phyloP scores from a whole-genome alignment of 2,797 vertebrate species.

The Darevskia nairensis region DNA sequence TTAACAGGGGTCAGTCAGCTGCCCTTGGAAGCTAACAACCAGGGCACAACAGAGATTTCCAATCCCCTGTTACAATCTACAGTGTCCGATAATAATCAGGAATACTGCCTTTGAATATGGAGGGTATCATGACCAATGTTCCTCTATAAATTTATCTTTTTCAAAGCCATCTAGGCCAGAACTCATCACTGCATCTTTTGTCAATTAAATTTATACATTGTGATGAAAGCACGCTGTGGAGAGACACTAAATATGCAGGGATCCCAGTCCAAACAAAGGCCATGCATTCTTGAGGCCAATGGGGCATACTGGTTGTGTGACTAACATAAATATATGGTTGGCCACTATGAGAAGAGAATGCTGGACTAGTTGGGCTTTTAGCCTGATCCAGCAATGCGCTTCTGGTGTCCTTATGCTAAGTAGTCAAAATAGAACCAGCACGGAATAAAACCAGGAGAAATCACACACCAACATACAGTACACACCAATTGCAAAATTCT shows the following conservation, averaged over 20 bases:
- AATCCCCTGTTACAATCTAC: neutral
- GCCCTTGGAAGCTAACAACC: neutral
- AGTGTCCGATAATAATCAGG: neutral
- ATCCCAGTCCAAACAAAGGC: neutral
- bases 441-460: neutral
- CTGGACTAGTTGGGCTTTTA: no score
- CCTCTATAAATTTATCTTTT: neutral
- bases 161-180: neutral
- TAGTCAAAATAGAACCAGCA: neutral
- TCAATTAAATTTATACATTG: neutral
- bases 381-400: neutral
- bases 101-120: neutral
- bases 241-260: neutral
- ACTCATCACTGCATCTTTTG: neutral
- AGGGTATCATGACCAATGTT: neutral
- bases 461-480: neutral
- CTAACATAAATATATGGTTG: no score
- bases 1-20: neutral
- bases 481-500: neutral
- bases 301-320: neutral
- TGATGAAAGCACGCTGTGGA: neutral
- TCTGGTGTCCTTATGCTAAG: neutral
- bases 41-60: neutral
- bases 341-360: no score
- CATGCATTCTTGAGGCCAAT: neutral